Conservation (phyloP, 2,797 vertebrate genomes). For the Notoglanidium macrostoma region DNA sequence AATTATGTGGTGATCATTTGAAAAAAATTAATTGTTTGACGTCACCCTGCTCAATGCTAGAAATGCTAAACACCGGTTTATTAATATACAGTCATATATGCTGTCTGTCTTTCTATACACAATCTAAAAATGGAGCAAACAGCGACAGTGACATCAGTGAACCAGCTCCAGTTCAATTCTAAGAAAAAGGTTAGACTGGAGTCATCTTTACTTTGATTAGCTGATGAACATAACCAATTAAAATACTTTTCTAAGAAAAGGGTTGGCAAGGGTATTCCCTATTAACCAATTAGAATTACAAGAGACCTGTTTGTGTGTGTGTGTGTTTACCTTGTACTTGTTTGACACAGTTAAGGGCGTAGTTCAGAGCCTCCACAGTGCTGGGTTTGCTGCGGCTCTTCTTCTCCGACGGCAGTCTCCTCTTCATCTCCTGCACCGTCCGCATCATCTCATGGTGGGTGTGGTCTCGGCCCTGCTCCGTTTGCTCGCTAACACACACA, state of each 20-base stretch:
- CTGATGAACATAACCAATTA: not conserved
- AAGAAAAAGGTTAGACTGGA: not conserved
- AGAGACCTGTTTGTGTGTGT: not conserved
- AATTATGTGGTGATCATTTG: not conserved
- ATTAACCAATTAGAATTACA: not conserved
- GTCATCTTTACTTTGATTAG: not conserved
- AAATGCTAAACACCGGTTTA: not conserved
- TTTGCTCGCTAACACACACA: conserved; percentile 73
- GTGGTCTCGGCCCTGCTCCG: conserved; percentile 73
- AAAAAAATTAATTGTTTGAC: not conserved
- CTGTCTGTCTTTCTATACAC: not conserved
- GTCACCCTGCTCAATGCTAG: not conserved
- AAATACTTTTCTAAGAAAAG: not conserved
- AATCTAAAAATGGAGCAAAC: not conserved
- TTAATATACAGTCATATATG: not conserved
- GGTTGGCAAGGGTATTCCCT: not conserved
- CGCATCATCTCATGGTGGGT: conserved; percentile 82
- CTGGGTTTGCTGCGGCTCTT: conserved; percentile 83
- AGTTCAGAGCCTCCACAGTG: conserved; percentile 85
- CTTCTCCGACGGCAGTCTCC: conserved; percentile 86
- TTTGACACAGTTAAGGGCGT: conserved; percentile 88
- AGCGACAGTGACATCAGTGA: not conserved
- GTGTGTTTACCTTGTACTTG: conserved; percentile 82
- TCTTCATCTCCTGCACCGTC: conserved; percentile 89
- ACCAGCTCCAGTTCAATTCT: not conserved